Conservation (phyloP, 2,797 vertebrate species). For the Selene dorsalis region DNA sequence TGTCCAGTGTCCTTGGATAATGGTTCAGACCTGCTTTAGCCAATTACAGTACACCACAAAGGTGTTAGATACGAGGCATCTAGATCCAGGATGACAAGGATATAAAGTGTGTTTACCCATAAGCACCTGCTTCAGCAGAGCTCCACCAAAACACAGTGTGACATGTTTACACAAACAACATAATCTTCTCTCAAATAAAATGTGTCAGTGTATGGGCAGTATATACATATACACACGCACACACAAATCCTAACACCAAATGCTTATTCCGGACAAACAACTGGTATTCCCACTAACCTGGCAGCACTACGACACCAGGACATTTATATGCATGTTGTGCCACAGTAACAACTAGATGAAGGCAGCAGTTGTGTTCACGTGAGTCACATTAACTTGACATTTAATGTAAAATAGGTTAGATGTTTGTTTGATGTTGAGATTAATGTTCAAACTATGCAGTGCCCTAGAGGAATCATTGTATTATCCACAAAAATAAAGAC, state of each 20-base stretch:
- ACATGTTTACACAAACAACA: constrained; percentile 64
- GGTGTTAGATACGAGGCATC: not conserved
- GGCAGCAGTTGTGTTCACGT: not conserved
- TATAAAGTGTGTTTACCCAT: constrained; percentile 53
- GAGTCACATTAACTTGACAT: not conserved
- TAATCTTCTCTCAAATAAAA: constrained; percentile 19
- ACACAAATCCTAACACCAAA: not conserved
- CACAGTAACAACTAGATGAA: not conserved
- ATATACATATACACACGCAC: not conserved
- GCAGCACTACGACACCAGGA: not conserved
- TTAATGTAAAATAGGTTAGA: not conserved
- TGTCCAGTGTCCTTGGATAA: not conserved
- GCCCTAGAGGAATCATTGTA: not conserved
- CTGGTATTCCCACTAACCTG: not conserved
- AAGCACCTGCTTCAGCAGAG: constrained; percentile 42
- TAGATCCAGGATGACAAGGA: constrained; percentile 5
- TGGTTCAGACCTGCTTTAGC: not conserved
- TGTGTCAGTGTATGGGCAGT: not conserved
- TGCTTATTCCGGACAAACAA: not conserved
- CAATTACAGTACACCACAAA: not conserved
- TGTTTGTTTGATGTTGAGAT: not conserved
- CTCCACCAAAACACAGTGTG: constrained; percentile 22
- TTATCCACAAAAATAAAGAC: not conserved
- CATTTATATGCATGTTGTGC: not conserved
- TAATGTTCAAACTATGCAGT: not conserved